phyloP scores from a whole-genome alignment of 2,113 vertebrate genomes.

The Ailuropoda melanoleuca region DNA sequence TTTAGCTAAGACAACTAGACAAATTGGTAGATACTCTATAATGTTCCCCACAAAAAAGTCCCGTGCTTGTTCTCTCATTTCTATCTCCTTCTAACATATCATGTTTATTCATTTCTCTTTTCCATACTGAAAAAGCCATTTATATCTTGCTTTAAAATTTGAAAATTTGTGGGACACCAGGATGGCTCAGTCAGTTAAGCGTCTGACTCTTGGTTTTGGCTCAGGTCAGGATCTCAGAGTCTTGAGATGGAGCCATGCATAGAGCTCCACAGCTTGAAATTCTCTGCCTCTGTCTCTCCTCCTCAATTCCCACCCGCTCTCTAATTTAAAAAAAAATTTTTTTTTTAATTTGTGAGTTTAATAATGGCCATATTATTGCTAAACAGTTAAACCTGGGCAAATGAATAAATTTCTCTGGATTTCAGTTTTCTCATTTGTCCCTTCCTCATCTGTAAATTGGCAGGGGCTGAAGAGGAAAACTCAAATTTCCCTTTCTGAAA shows the following conservation, averaged over 20 bases:
- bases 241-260: background rate
- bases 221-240: background rate
- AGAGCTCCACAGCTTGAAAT: background rate
- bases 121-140: background rate
- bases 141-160: background rate
- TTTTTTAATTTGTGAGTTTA: background rate
- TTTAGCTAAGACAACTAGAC: background rate
- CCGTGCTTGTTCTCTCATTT: background rate
- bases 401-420: conserved; percentile 1
- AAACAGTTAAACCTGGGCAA: background rate
- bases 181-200: background rate
- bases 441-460: background rate
- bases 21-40: background rate
- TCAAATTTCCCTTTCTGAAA: background rate
- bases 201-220: background rate
- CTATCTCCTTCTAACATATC: background rate
- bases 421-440: background rate
- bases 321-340: background rate
- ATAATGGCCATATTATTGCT: background rate
- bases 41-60: background rate
- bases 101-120: background rate
- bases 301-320: background rate
- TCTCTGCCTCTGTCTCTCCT: background rate
- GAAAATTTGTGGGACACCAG: background rate
- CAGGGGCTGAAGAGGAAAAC: background rate